These are phyloP conservation scores for Drosophila melanosoma DNA, from an alignment of 2,888 invertebrate species.

Conservation along the genomic window DNA sequence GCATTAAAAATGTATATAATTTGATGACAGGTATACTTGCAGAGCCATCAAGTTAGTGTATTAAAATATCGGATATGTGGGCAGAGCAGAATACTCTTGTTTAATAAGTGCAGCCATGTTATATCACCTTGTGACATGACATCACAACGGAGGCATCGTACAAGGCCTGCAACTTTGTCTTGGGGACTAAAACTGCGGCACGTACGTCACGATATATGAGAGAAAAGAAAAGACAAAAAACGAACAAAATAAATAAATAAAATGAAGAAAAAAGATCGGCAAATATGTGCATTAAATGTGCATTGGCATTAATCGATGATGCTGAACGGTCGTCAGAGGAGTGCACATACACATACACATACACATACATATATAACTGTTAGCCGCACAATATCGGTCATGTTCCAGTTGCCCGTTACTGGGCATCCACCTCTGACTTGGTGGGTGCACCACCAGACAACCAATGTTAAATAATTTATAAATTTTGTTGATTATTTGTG, in stretches of 20 bases:
- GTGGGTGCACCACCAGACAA: conserved; percentile 60
- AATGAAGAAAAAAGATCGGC: conserved; percentile 31
- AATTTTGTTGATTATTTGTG: conserved; percentile 55
- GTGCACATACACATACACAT: conserved; percentile 12
- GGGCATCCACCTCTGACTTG: conserved; percentile 76
- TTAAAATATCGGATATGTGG: conserved; percentile 2
- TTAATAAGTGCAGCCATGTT: conserved; percentile 80
- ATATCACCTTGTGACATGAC: conserved; percentile 83
- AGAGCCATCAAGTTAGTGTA: conserved; percentile 20
- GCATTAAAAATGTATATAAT: background rate
- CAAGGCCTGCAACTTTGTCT: conserved; percentile 34
- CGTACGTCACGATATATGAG: conserved; percentile 83
- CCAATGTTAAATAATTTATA: conserved; percentile 78
- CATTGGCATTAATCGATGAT: conserved; percentile 80
- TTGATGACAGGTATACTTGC: background rate
- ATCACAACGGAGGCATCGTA: conserved; percentile 56
- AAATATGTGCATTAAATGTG: conserved; percentile 79
- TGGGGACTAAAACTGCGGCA: conserved; percentile 68
- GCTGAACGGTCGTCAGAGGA: conserved; percentile 66
- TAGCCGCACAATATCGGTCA: conserved; percentile 76
- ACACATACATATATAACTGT: conserved; percentile 52
- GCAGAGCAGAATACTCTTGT: conserved; percentile 31
- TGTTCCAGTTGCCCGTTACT: conserved; percentile 75
- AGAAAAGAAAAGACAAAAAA: conserved; percentile 44
- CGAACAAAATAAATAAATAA: conserved; percentile 3